These are phyloP conservation scores for Parthenolecanium corni DNA, from an alignment of 2,888 invertebrate species.

Conservation along the genomic window DNA sequence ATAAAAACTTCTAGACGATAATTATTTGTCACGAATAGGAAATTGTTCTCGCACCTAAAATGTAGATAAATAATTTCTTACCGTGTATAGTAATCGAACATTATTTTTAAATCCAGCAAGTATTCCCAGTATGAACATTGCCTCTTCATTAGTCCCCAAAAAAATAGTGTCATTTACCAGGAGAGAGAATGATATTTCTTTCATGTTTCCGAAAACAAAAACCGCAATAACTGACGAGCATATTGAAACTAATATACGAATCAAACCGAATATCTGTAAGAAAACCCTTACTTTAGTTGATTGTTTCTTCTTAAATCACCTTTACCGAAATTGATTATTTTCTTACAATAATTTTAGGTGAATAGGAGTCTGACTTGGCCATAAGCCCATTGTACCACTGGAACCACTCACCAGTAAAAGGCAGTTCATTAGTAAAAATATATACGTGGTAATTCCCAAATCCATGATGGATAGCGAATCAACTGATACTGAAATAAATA, in stretches of 20 bases:
- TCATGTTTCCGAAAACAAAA: slow-evolving; percentile 1
- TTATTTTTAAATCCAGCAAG: slow-evolving; percentile 19
- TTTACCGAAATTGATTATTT: not conserved
- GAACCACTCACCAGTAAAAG: slow-evolving; percentile 2
- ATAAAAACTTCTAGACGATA: too few species aligned
- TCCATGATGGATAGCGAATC: not conserved
- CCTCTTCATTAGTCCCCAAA: slow-evolving; percentile 4
- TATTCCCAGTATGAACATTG: slow-evolving; percentile 14
- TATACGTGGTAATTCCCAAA: slow-evolving; percentile 19
- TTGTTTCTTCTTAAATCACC: not conserved
- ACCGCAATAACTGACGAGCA: slow-evolving; percentile 4
- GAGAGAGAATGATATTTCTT: slow-evolving; percentile 2
- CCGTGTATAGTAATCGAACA: slow-evolving; percentile 12
- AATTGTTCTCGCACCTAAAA: too few species aligned
- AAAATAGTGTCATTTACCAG: not conserved
- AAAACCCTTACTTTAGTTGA: not conserved
- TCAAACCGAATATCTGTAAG: slow-evolving; percentile 5
- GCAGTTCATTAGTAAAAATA: slow-evolving; percentile 9
- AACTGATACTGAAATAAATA: too few species aligned
- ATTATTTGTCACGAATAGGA: too few species aligned
- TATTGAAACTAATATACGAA: not conserved
- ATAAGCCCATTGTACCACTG: too few species aligned
- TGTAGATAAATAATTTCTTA: not conserved
- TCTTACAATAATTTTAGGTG: not conserved
- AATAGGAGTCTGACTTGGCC: not conserved